phyloP scores from a whole-genome alignment of 2,797 vertebrate species.

The Saxicola maurus region DNA sequence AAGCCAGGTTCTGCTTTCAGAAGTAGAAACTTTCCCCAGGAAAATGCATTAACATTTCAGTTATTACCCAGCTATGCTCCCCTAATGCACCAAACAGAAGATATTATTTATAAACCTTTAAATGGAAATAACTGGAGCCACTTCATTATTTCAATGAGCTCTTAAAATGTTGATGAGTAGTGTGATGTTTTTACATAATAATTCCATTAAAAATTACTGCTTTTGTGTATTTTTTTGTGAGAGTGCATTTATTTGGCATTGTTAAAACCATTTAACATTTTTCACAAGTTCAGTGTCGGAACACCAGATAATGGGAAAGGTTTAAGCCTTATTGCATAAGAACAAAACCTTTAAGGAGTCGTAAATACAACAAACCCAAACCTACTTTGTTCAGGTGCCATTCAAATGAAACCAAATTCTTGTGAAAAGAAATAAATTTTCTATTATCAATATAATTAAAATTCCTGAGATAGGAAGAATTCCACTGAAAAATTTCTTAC shows the following conservation, averaged over 20 bases:
- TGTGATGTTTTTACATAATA: slow-evolving; percentile 44
- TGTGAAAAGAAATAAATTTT: not conserved
- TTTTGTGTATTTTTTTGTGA: not conserved
- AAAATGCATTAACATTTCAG: not conserved
- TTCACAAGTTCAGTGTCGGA: not conserved
- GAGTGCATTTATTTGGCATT: slow-evolving; percentile 9
- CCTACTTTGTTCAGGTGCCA: not conserved
- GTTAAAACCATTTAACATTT: slow-evolving; percentile 11
- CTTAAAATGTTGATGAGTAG: slow-evolving; percentile 49
- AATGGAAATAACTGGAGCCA: slow-evolving; percentile 48
- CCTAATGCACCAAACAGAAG: slow-evolving; percentile 15
- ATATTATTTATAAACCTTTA: slow-evolving; percentile 50
- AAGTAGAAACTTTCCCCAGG: not conserved
- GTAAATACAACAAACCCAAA: not conserved
- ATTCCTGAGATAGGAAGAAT: not conserved
- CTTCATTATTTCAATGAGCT: slow-evolving; percentile 61
- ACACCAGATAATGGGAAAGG: slow-evolving; percentile 7
- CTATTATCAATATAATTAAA: not conserved
- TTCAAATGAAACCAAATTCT: not conserved
- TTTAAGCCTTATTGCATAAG: slow-evolving; percentile 1
- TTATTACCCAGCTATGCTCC: not conserved
- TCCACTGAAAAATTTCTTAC: not conserved
- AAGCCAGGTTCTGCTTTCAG: not conserved
- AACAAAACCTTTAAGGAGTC: not conserved
- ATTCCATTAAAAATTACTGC: slow-evolving; percentile 1